Percentiles rank a stretch among this genome's conserved stretches.
These are phyloP conservation scores for Alethe castanea DNA, from an alignment of 2,113 vertebrate genomes.

Conservation along the genomic window DNA sequence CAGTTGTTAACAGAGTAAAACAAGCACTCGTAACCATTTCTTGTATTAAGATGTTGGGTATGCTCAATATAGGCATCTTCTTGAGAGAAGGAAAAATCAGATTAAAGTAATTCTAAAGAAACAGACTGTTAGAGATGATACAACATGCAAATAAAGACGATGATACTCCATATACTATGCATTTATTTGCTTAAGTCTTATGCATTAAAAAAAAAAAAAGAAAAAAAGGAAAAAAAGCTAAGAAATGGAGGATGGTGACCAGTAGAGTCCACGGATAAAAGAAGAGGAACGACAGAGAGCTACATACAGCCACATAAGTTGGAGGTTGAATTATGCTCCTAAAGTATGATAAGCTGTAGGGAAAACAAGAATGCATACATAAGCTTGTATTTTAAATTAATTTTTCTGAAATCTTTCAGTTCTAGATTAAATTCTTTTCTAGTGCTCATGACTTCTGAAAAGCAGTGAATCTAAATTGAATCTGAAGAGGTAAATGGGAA, in stretches of 20 bases:
- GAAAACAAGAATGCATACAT: background rate
- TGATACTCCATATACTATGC: rapidly evolving
- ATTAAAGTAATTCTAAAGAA: background rate
- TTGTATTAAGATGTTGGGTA: background rate
- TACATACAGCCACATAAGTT: background rate
- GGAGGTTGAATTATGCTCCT: background rate
- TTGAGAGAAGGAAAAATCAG: background rate
- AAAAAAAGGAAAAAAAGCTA: background rate
- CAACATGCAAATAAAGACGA: background rate
- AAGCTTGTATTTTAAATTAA: background rate
- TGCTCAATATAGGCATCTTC: background rate
- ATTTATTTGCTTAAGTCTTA: background rate
- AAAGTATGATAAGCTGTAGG: background rate
- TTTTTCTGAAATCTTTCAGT: background rate
- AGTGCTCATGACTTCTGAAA: background rate
- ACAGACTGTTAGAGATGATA: background rate
- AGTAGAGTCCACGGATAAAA: background rate
- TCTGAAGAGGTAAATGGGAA: background rate
- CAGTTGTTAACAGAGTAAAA: background rate
- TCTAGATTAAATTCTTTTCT: background rate
- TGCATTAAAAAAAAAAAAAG: background rate
- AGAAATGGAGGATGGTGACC: background rate
- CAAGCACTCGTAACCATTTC: background rate
- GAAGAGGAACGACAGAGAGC: background rate
- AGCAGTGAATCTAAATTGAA: background rate